phyloP scores from a whole-genome alignment of 2,888 invertebrate species.

The Eupeodes latifasciatus region DNA sequence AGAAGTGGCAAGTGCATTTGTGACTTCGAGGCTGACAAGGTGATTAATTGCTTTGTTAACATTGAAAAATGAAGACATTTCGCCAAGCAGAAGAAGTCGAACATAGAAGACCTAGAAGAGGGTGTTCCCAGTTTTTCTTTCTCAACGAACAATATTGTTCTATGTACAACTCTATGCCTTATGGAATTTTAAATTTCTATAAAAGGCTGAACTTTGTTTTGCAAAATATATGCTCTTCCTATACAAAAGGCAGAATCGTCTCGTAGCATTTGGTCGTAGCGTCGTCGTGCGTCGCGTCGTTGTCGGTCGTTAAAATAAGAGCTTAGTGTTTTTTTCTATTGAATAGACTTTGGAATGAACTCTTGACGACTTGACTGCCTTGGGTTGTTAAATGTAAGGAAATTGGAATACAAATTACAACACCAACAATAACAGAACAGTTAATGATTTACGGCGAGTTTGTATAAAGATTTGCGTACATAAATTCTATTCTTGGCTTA shows the following conservation, averaged over 20 bases:
- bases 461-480: background rate
- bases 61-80: constrained; percentile 74
- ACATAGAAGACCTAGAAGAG: constrained; percentile 11
- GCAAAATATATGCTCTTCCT: constrained; percentile 8
- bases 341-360: constrained; percentile 39
- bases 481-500: constrained; percentile 13
- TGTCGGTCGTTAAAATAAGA: constrained; percentile 10
- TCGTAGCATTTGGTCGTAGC: background rate
- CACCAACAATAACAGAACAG: constrained; percentile 7
- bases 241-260: background rate
- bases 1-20: constrained; percentile 50
- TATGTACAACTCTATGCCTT: constrained; percentile 11
- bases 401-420: constrained; percentile 39
- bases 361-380: constrained; percentile 23
- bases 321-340: constrained; percentile 20
- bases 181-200: constrained; percentile 60
- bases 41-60: constrained; percentile 75
- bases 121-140: background rate
- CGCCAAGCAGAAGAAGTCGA: constrained; percentile 9
- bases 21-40: constrained; percentile 50
- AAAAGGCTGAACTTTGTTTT: constrained; percentile 16
- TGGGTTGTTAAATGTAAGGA: constrained; percentile 24
- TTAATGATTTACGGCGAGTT: constrained; percentile 45
- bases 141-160: background rate
- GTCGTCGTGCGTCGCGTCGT: background rate